Evolutionary conservation across 2,113 vertebrate species (phyloP).

Genomic region (Rhea pennata): DNA sequence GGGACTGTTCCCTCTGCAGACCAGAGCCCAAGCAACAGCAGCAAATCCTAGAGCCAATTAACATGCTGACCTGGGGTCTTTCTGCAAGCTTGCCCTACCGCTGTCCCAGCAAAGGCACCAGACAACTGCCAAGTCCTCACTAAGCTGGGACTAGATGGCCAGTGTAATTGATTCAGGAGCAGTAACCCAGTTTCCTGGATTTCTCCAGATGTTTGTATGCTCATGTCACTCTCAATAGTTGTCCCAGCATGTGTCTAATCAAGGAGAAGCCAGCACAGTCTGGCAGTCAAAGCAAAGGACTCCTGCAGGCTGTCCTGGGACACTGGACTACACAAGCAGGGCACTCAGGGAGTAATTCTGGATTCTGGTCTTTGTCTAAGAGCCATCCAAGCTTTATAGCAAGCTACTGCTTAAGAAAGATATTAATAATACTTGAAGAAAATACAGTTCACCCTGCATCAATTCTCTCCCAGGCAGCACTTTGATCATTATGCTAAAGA

Average conservation of each 20-base stretch:
- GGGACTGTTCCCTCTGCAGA: neutral
- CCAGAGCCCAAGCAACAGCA: neutral
- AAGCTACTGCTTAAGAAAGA: fast-evolving
- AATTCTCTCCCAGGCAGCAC: neutral
- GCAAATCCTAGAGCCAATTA: neutral
- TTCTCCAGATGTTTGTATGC: neutral
- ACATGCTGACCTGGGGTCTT: neutral
- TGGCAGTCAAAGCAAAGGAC: neutral
- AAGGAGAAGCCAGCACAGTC: neutral
- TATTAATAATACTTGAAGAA: fast-evolving
- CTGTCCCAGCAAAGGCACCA: neutral
- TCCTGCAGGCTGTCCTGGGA: neutral
- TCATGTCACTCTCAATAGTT: fast-evolving
- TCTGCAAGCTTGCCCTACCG: too few relatives aligned
- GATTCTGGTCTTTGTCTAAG: neutral
- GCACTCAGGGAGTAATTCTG: neutral
- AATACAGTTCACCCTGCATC: neutral
- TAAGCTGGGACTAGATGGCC: fast-evolving
- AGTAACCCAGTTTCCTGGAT: fast-evolving
- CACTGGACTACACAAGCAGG: neutral
- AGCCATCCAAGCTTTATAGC: neutral
- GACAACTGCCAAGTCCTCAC: neutral
- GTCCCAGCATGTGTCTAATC: fast-evolving
- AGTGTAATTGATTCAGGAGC: fast-evolving
- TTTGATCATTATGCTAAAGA: neutral